Conservation (phyloP, 2,113 vertebrate species). For the Perca fluviatilis region DNA sequence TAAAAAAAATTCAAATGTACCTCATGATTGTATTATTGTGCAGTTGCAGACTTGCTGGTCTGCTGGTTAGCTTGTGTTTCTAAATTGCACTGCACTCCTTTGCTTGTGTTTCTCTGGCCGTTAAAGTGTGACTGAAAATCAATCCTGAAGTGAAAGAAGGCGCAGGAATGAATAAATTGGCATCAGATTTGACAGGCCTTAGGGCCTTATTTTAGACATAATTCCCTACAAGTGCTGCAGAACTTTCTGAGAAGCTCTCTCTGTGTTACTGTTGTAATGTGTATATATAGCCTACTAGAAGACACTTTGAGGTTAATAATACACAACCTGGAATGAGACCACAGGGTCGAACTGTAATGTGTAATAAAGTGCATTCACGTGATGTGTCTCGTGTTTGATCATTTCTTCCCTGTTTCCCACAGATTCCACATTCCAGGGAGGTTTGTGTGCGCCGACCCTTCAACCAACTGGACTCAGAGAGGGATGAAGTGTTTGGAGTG, state of each 20-base stretch:
- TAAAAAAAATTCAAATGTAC: background rate
- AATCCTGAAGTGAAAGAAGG: background rate
- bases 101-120: background rate
- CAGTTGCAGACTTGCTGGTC: background rate
- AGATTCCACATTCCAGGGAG: conserved; percentile 67
- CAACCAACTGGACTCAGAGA: conserved; percentile 26
- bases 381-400: background rate
- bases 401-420: background rate
- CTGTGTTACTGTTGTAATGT: background rate
- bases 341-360: accelerated
- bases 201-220: no score
- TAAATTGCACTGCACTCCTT: background rate
- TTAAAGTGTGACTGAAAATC: background rate
- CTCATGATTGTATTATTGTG: background rate
- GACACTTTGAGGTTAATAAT: background rate
- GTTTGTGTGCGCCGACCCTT: conserved; percentile 76
- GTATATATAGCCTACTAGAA: background rate
- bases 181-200: no score
- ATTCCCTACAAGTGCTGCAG: no score
- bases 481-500: conserved; percentile 66
- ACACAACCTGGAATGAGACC: background rate
- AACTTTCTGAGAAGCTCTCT: background rate
- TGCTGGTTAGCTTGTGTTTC: background rate
- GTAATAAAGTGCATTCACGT: background rate
- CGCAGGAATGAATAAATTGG: no score